Percentiles rank a stretch among this genome's conserved stretches.
phyloP scores from a whole-genome alignment of 2,888 invertebrate genomes.

The Trichacis sp. region DNA sequence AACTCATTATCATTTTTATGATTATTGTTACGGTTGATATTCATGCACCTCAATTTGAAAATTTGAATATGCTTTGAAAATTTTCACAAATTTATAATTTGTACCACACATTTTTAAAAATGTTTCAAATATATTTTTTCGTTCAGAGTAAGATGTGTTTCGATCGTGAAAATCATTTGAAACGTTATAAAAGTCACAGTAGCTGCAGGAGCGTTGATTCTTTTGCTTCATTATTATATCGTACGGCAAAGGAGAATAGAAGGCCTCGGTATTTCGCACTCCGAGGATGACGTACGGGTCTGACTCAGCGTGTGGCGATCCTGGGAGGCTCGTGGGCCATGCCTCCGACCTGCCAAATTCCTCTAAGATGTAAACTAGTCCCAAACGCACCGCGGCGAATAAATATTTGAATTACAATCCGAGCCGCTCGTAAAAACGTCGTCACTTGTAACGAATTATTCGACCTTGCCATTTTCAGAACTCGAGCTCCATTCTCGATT shows the following conservation, averaged over 20 bases:
- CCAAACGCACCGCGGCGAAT: slow-evolving; percentile 56
- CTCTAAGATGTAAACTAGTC: slow-evolving; percentile 51
- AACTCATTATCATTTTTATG: no score
- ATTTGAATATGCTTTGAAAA: no score
- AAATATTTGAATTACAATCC: slow-evolving; percentile 64
- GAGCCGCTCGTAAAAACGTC: slow-evolving; percentile 64
- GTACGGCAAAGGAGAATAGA: slow-evolving; percentile 2
- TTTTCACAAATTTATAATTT: no score
- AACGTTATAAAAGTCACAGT: neutral
- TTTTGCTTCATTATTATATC: slow-evolving; percentile 19
- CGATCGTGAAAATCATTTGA: no score
- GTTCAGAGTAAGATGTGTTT: no score
- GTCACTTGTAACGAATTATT: slow-evolving; percentile 61
- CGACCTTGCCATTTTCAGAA: slow-evolving; percentile 35
- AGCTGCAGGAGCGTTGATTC: neutral
- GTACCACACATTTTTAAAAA: no score
- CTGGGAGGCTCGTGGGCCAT: slow-evolving; percentile 16
- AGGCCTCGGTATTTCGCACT: slow-evolving; percentile 52
- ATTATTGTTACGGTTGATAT: no score
- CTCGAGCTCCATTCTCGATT: slow-evolving; percentile 21
- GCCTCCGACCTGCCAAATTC: slow-evolving; percentile 41
- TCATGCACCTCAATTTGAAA: no score
- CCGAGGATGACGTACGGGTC: slow-evolving; percentile 62
- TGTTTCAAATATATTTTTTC: no score
- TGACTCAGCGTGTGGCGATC: slow-evolving; percentile 58